A percentile compares a stretch with the other conserved stretches of the same genome.
These are phyloP conservation scores for Drosophila atripex DNA, from an alignment of 2,888 invertebrate genomes.

Conservation along the genomic window DNA sequence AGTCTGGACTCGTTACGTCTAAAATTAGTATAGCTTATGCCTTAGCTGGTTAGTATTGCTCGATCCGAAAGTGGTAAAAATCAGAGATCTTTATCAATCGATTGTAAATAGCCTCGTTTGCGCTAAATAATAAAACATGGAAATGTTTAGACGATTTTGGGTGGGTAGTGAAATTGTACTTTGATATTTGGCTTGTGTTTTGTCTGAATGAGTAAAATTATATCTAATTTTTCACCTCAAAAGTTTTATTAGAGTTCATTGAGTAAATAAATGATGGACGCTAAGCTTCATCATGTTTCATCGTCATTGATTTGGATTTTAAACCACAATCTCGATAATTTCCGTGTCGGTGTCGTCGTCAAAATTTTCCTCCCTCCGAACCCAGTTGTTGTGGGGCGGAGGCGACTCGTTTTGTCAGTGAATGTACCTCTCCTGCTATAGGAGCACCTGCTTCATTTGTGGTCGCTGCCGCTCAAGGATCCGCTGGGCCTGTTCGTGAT, in stretches of 20 bases:
- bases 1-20: conserved; percentile 4
- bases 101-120: conserved; percentile 14
- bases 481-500: conserved; percentile 53
- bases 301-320: conserved; percentile 1
- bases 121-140: conserved; percentile 5
- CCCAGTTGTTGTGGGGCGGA: conserved; percentile 43
- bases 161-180: conserved; percentile 49
- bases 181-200: conserved; percentile 52
- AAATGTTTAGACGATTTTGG: conserved; percentile 45
- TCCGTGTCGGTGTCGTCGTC: conserved; percentile 63
- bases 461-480: conserved; percentile 57
- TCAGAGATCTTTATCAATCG: conserved; percentile 5
- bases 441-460: conserved; percentile 55
- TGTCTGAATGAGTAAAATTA: conserved; percentile 15
- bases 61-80: conserved; percentile 9
- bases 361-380: conserved; percentile 19
- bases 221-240: conserved; percentile 29
- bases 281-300: conserved; percentile 47
- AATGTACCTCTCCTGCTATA: conserved; percentile 74
- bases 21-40: conserved; percentile 13
- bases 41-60: conserved; percentile 27
- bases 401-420: conserved; percentile 59
- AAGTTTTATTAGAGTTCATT: conserved; percentile 9
- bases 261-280: conserved; percentile 17
- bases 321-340: conserved; percentile 59